Evolutionary conservation across 2,113 vertebrate species (phyloP).

Genomic region (Elaphurus davidianus): DNA sequence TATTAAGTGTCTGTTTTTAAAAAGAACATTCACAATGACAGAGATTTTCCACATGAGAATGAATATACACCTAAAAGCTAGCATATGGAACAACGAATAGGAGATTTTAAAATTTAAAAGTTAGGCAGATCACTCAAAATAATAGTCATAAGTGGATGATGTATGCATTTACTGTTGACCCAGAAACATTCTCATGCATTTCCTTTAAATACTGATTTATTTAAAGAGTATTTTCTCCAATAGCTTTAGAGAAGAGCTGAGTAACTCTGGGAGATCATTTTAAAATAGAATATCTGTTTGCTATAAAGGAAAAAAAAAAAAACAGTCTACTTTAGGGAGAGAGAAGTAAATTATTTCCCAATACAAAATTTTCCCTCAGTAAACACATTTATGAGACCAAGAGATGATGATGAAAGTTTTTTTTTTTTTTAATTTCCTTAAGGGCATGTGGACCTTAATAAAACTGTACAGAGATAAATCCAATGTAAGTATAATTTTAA

Average conservation of each 20-base stretch:
- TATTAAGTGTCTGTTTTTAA: neutral
- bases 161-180: neutral
- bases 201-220: slow-evolving; percentile 21
- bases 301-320: neutral
- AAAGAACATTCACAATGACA: neutral
- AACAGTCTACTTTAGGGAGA: neutral
- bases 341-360: slow-evolving; percentile 30
- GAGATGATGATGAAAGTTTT: neutral
- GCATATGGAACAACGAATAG: neutral
- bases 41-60: slow-evolving; percentile 16
- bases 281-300: neutral
- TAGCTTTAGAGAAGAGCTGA: neutral
- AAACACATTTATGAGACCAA: slow-evolving; percentile 42
- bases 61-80: neutral
- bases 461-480: slow-evolving; percentile 22
- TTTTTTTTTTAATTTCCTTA: slow-evolving; percentile 23
- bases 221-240: neutral
- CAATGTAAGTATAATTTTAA: neutral
- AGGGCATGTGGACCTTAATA: neutral
- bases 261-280: neutral
- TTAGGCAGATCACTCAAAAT: slow-evolving; percentile 9
- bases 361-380: slow-evolving; percentile 8
- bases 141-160: neutral
- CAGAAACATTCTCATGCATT: neutral
- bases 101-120: slow-evolving; percentile 20